Conservation (phyloP, 2,113 vertebrate genomes). For the Ciconia boyciana region DNA sequence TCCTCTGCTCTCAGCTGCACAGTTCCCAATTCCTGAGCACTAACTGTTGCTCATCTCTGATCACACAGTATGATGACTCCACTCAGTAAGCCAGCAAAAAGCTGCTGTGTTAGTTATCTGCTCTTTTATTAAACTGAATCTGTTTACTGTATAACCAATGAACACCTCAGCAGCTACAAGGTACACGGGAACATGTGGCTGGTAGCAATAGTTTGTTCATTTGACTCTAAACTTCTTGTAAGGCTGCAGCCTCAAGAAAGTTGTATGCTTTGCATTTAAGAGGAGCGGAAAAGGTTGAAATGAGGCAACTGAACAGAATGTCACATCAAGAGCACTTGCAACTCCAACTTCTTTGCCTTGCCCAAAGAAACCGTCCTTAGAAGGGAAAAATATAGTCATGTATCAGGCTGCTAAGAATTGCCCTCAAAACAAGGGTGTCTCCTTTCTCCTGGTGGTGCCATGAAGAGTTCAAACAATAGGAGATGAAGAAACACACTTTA, state of each 20-base stretch:
- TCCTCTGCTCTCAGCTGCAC: neutral
- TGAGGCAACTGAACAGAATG: neutral
- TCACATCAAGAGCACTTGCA: neutral
- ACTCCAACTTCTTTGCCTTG: neutral
- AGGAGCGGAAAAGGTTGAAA: neutral
- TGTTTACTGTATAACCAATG: neutral
- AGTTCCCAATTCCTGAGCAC: neutral
- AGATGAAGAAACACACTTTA: neutral
- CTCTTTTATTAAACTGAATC: neutral
- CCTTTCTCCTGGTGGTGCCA: neutral
- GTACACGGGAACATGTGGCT: neutral
- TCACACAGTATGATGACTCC: neutral
- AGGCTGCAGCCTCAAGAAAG: neutral
- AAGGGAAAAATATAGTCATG: fast-evolving
- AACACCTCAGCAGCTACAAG: neutral
- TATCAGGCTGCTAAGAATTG: neutral
- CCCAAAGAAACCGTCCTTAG: neutral
- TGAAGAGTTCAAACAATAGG: neutral
- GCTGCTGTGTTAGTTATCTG: neutral
- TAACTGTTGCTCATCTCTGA: neutral
- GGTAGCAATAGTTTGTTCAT: neutral
- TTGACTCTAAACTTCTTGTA: neutral
- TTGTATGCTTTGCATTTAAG: neutral
- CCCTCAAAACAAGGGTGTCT: neutral
- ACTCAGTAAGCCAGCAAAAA: neutral